These are phyloP conservation scores for Drosophila nebulosa DNA, from an alignment of 1,140 invertebrate genomes.

Conservation along the genomic window DNA sequence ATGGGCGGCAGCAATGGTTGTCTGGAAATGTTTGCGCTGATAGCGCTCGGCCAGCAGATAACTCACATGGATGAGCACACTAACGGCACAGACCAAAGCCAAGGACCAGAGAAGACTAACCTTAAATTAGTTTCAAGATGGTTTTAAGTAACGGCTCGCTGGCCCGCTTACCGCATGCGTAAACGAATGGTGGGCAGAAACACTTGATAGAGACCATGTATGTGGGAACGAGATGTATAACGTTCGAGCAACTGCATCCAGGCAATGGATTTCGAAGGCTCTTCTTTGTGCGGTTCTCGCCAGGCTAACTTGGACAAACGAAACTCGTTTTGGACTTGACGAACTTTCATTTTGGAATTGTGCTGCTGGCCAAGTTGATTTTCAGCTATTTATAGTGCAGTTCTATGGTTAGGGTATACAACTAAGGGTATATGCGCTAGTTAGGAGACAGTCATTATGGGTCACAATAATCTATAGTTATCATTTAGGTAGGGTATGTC, in stretches of 20 bases:
- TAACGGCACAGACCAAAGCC: conserved; percentile 29
- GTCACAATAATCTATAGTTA: no score
- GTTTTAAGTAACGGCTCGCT: no score
- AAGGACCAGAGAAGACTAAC: conserved; percentile 40
- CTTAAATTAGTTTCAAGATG: no score
- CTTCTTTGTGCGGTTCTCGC: background rate
- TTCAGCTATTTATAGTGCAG: conserved; percentile 36
- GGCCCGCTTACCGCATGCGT: conserved; percentile 50
- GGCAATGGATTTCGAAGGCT: background rate
- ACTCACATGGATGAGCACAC: conserved; percentile 46
- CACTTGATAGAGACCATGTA: conserved; percentile 56
- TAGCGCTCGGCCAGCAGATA: conserved; percentile 46
- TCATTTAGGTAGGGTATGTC: background rate
- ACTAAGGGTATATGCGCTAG: background rate
- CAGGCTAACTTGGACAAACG: background rate
- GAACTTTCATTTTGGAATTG: conserved; percentile 28
- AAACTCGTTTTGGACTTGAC: background rate
- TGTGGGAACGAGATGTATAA: conserved; percentile 44
- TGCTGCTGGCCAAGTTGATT: background rate
- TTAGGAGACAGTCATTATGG: background rate
- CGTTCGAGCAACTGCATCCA: conserved; percentile 43
- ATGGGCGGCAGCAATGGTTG: conserved; percentile 43
- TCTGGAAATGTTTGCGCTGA: conserved; percentile 52
- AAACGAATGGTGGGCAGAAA: conserved; percentile 51
- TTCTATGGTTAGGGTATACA: background rate